Conservation (phyloP, 2,888 invertebrate species). For the Drosophila affinis region DNA sequence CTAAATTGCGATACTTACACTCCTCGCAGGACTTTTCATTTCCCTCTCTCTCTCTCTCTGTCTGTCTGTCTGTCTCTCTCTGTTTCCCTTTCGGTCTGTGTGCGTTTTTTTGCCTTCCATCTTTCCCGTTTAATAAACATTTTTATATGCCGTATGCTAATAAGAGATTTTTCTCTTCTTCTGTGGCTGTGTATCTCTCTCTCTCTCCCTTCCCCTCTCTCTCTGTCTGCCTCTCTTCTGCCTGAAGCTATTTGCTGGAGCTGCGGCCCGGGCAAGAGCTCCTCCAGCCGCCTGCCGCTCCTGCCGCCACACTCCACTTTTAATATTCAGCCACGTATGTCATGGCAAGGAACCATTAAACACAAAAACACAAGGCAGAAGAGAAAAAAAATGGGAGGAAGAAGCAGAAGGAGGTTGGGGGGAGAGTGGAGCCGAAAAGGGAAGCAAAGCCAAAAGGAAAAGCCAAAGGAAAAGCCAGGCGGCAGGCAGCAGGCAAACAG, state of each 20-base stretch:
- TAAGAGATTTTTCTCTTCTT: slow-evolving; percentile 76
- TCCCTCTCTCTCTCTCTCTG: slow-evolving; percentile 5
- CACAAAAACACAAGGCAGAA: slow-evolving; percentile 52
- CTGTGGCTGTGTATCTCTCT: slow-evolving; percentile 58
- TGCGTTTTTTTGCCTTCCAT: slow-evolving; percentile 52
- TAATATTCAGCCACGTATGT: slow-evolving; percentile 80
- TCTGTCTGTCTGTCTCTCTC: slow-evolving; percentile 6
- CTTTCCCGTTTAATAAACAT: slow-evolving; percentile 70
- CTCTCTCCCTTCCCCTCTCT: slow-evolving; percentile 29
- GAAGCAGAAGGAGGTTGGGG: background rate
- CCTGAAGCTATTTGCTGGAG: slow-evolving; percentile 37
- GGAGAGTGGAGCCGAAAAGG: slow-evolving; percentile 37
- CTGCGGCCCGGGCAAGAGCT: slow-evolving; percentile 6
- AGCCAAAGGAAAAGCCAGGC: slow-evolving; percentile 66
- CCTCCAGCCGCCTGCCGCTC: slow-evolving; percentile 24
- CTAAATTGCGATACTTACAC: slow-evolving; percentile 48
- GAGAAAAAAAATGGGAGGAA: slow-evolving; percentile 9
- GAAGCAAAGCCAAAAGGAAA: slow-evolving; percentile 50
- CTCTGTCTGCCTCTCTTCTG: slow-evolving; percentile 25
- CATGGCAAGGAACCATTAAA: slow-evolving; percentile 79
- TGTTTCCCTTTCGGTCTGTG: slow-evolving; percentile 31
- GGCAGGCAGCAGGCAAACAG: slow-evolving; percentile 28
- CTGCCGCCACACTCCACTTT: slow-evolving; percentile 51
- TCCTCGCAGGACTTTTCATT: slow-evolving; percentile 33
- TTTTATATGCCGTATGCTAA: slow-evolving; percentile 80